These are phyloP conservation scores for Columba guinea DNA, from an alignment of 2,797 vertebrate species.

Conservation along the genomic window DNA sequence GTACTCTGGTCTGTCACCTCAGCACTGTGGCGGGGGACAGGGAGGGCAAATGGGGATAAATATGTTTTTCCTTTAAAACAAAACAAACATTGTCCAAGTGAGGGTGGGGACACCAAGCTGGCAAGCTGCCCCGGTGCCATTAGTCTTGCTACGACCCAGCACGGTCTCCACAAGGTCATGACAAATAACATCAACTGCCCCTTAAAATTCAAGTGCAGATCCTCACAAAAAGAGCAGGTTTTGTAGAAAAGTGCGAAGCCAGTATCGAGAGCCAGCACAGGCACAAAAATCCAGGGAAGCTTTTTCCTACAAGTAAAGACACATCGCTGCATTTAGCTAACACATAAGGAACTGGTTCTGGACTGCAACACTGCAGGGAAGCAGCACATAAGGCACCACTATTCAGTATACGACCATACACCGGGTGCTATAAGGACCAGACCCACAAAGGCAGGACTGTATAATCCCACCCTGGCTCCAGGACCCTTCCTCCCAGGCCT, in stretches of 20 bases:
- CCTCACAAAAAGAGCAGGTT: neutral
- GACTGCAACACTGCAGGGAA: neutral
- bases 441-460: neutral
- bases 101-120: neutral
- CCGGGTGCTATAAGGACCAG: neutral
- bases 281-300: neutral
- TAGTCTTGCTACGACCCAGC: neutral
- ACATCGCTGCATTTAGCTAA: neutral
- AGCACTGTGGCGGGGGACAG: neutral
- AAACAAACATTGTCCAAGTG: neutral
- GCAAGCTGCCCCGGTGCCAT: neutral
- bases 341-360: neutral
- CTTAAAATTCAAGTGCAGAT: neutral
- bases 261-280: neutral
- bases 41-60: neutral
- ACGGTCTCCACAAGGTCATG: neutral
- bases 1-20: neutral
- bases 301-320: neutral
- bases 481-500: neutral
- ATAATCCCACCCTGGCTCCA: neutral
- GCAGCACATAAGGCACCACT: too few relatives aligned
- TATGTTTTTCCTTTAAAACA: neutral
- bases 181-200: neutral
- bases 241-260: neutral
- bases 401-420: neutral